Conservation (phyloP, 2,888 invertebrate species). For the Lepidochitona cinerea region DNA sequence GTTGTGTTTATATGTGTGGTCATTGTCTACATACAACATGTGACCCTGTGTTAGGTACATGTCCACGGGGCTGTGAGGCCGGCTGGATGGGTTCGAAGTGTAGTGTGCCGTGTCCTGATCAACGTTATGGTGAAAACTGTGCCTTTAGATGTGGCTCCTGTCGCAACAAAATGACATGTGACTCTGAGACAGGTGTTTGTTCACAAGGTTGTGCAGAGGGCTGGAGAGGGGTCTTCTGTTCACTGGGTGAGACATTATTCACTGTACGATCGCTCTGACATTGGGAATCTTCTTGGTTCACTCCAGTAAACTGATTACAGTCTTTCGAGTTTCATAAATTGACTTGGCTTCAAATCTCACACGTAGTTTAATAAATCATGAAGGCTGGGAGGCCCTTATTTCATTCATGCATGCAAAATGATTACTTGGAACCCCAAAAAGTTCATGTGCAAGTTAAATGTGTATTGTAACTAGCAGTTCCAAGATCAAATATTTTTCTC, state of each 20-base stretch:
- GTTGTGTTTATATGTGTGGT: neutral
- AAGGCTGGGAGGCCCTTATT: too few relatives aligned
- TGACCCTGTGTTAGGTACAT: constrained; percentile 30
- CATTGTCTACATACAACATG: neutral
- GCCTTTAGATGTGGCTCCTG: neutral
- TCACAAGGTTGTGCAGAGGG: neutral
- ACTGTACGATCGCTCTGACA: too few relatives aligned
- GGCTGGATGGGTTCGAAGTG: constrained; percentile 27
- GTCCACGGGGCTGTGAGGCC: constrained; percentile 37
- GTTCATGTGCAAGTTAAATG: too few relatives aligned
- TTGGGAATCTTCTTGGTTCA: too few relatives aligned
- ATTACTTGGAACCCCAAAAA: too few relatives aligned
- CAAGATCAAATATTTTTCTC: too few relatives aligned
- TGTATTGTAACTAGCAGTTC: too few relatives aligned
- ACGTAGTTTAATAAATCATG: too few relatives aligned
- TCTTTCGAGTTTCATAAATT: too few relatives aligned
- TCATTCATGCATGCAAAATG: too few relatives aligned
- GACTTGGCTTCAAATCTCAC: too few relatives aligned
- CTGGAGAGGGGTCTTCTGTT: neutral
- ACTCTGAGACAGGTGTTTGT: neutral
- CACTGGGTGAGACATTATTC: neutral
- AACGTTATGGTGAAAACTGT: neutral
- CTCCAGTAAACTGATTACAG: too few relatives aligned
- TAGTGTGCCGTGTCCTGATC: neutral
- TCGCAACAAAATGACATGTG: neutral